Evolutionary conservation across 2,113 vertebrate species (phyloP).

Genomic region (Platysternon megacephalum): DNA sequence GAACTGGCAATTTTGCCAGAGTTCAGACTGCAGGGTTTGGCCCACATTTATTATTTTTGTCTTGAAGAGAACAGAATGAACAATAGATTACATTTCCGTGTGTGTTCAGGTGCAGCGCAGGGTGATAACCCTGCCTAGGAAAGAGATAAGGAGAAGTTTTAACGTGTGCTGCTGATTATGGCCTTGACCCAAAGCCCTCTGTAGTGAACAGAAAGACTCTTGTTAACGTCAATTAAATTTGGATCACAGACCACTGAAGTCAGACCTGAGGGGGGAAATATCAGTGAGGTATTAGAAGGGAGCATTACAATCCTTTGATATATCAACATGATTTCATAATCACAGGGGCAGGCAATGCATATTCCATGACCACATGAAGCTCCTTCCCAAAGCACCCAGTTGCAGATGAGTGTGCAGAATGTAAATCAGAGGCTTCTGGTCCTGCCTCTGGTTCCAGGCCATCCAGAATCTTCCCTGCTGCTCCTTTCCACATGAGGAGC

Average conservation of each 20-base stretch:
- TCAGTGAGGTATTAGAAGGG: background rate
- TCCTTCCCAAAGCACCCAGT: background rate
- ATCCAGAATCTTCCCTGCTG: background rate
- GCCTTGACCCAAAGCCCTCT: background rate
- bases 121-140: background rate
- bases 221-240: background rate
- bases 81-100: background rate
- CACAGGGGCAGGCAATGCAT: background rate
- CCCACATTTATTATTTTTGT: background rate
- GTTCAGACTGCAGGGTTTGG: background rate
- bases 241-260: background rate
- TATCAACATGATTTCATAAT: background rate
- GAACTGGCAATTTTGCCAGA: background rate
- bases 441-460: background rate
- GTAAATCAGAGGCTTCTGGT: background rate
- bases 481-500: background rate
- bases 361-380: background rate
- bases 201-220: background rate
- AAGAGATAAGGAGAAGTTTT: background rate
- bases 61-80: background rate
- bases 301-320: background rate
- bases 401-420: background rate
- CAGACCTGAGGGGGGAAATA: background rate
- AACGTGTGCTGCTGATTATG: background rate
- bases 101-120: background rate